These are phyloP conservation scores for Perithous albicinctus DNA, from an alignment of 2,888 invertebrate genomes.

Conservation along the genomic window DNA sequence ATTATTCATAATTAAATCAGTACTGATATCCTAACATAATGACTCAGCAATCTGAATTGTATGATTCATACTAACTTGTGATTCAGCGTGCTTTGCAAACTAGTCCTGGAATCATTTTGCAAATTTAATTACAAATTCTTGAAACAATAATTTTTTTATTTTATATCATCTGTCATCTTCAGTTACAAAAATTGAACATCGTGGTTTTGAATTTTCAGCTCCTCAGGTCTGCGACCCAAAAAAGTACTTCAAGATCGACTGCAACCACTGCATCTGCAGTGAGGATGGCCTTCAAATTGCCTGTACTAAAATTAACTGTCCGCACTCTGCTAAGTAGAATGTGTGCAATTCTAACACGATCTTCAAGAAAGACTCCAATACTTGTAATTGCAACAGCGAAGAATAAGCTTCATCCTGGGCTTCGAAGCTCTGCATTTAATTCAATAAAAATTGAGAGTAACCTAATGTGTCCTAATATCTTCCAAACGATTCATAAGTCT, in stretches of 20 bases:
- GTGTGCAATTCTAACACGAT: neutral
- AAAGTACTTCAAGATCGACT: conserved; percentile 79
- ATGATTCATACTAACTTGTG: conserved; percentile 81
- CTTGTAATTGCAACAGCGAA: neutral
- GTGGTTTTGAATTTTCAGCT: neutral
- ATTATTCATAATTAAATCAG: neutral
- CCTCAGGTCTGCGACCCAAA: conserved; percentile 77
- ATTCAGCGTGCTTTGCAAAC: neutral
- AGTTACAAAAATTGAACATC: neutral
- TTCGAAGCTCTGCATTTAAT: neutral
- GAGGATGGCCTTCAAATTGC: conserved; percentile 80
- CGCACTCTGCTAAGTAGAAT: neutral
- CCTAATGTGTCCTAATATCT: neutral
- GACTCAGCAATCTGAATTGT: conserved; percentile 72
- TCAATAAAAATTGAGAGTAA: neutral
- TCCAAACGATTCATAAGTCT: neutral
- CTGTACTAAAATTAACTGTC: neutral
- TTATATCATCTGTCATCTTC: too few species aligned
- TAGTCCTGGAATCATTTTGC: too few species aligned
- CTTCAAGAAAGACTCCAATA: neutral
- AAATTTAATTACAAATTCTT: too few species aligned
- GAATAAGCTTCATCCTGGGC: neutral
- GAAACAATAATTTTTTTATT: too few species aligned
- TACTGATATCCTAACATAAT: neutral
- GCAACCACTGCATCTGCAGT: conserved; percentile 86